These are phyloP conservation scores for Pica pica DNA, from an alignment of 2,113 vertebrate species.

Conservation along the genomic window DNA sequence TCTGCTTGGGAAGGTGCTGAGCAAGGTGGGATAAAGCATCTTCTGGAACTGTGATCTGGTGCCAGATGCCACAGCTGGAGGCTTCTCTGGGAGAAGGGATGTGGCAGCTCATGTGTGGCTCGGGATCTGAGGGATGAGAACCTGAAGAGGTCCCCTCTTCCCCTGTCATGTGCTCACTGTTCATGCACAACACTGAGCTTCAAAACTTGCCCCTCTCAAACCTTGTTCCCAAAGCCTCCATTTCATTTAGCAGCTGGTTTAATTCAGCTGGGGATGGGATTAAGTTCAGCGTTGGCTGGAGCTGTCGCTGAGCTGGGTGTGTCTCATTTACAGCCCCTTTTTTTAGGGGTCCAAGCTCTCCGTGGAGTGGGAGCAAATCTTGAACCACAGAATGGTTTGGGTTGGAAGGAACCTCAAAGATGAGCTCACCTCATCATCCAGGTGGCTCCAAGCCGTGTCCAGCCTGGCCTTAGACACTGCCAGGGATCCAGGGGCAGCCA, in stretches of 20 bases:
- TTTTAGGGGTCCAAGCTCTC: background rate
- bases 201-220: background rate
- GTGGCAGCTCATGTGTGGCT: background rate
- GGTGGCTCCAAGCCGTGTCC: fast-evolving
- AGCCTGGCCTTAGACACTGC: fast-evolving
- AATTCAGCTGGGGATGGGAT: background rate
- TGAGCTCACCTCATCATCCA: background rate
- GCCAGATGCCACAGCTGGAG: background rate
- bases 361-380: background rate
- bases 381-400: background rate
- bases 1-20: background rate
- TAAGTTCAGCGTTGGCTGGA: background rate
- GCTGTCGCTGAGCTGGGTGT: background rate
- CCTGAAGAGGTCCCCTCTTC: background rate
- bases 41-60: background rate
- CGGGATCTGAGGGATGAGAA: background rate
- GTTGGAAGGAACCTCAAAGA: background rate
- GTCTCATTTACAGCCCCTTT: background rate
- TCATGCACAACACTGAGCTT: background rate
- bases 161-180: fast-evolving
- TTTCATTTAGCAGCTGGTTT: background rate
- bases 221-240: background rate
- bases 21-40: background rate
- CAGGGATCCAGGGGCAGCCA: background rate
- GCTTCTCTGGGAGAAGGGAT: background rate